Base-by-base conservation (phyloP, 1,140 invertebrate genomes). In the Lanistes nyassanus region DNA sequence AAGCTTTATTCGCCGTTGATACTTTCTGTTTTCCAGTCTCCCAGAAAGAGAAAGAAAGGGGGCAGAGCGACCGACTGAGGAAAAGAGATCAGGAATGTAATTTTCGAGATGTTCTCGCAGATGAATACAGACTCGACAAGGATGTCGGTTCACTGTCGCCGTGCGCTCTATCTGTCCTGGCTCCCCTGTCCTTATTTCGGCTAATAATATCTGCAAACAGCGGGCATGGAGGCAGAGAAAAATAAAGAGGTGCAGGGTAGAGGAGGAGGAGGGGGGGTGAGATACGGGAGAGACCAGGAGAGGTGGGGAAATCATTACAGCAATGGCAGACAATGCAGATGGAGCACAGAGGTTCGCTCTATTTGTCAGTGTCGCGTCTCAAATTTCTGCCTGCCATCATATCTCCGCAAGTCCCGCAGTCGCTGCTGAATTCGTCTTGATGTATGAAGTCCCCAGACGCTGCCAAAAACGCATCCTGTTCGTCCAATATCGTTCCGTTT, bases 371-470 rank as follows among this genome's bases (percentile, higher is more conserved):
- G 65, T 42, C 23, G 23, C 56, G 11, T 60, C 56, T 60, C 23
- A 60, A 37, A 39, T 42, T 37, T 67, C 65, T n/a, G 37, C 9
- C 36, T 67, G 23, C 65, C 36, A 42, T n/a, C 65, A 36, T 67
- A 36, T 26, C 16, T 9, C 16, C 39, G n/a, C 66, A n/a, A 21
- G 1, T 36, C 29, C 65, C 21, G 23, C 31, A 42, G 19, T 29
- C 21, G 9, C 68, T 2, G 42, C 42, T 16, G 42, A 47, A 47
- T 47, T 47, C 19, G 42, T 47, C 29, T 34, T 72, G 70, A 72
- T 72, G 70, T 72, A 72, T 72, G 70, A 62, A 31, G 70, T 72
- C 70, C 70, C 70, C 5, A n/a, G 70, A 60, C 55, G 56, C 19
- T 29, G 31, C 19, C 4, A 53, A 72, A 34, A 62, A 37, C 26